phyloP scores from a whole-genome alignment of 2,888 invertebrate genomes.

The Fragum fragum region DNA sequence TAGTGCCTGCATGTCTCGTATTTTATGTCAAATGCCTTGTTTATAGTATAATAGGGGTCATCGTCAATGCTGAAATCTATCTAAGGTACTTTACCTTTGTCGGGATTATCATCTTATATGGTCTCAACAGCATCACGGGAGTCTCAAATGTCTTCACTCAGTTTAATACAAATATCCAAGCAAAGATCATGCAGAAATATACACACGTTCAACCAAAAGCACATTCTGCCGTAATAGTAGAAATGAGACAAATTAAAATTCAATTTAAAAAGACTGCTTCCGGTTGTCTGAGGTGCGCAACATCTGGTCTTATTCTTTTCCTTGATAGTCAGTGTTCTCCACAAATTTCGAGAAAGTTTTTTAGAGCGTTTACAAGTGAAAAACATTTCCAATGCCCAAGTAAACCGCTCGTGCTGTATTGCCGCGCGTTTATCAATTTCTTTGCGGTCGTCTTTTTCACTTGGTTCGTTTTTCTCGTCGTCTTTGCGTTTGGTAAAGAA shows the following conservation, averaged over 20 bases:
- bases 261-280: background rate
- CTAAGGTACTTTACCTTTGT: slow-evolving; percentile 42
- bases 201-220: background rate
- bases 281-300: slow-evolving; percentile 28
- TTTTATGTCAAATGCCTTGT: slow-evolving; percentile 55
- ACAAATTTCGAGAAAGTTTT: slow-evolving; percentile 42
- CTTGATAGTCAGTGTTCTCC: slow-evolving; percentile 39
- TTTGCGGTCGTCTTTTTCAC: slow-evolving; percentile 37
- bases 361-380: slow-evolving; percentile 34
- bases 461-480: slow-evolving; percentile 49
- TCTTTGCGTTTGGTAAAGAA: slow-evolving; percentile 56
- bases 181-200: background rate
- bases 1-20: slow-evolving; percentile 42
- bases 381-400: slow-evolving; percentile 42
- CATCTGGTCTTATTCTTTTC: slow-evolving; percentile 40
- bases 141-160: slow-evolving; percentile 26
- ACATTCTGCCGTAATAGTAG: background rate
- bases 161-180: slow-evolving; percentile 9
- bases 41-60: slow-evolving; percentile 45
- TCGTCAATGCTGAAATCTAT: slow-evolving; percentile 38
- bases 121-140: slow-evolving; percentile 37
- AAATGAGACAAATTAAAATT: background rate
- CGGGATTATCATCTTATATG: slow-evolving; percentile 41
- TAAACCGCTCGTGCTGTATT: slow-evolving; percentile 35
- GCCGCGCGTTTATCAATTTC: slow-evolving; percentile 46